Percentiles rank a stretch among this genome's conserved stretches.
phyloP scores from a whole-genome alignment of 2,888 invertebrate species.

The Drosophila nr. fundita region DNA sequence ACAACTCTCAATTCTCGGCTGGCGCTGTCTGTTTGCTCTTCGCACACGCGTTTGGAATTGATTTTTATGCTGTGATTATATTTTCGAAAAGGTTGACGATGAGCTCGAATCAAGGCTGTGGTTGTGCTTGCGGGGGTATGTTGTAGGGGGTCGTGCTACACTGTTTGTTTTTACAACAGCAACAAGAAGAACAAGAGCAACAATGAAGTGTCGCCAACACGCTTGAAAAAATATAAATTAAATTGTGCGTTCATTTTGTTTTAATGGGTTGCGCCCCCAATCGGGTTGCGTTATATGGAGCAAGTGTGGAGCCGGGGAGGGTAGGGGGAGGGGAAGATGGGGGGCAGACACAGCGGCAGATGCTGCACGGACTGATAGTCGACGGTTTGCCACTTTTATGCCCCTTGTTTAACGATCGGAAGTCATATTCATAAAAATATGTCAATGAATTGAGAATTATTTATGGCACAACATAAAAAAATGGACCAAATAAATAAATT shows the following conservation, averaged over 20 bases:
- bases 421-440: conserved; percentile 81
- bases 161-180: conserved; percentile 40
- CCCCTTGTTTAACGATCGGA: conserved; percentile 78
- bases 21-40: conserved; percentile 67
- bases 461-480: conserved; percentile 62
- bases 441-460: conserved; percentile 81
- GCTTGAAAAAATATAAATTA: conserved; percentile 80
- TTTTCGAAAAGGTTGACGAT: conserved; percentile 80
- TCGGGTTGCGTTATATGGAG: conserved; percentile 2
- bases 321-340: background rate
- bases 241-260: conserved; percentile 81
- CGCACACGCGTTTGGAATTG: conserved; percentile 77
- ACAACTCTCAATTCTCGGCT: conserved; percentile 31
- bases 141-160: conserved; percentile 44
- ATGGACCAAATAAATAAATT: conserved; percentile 63
- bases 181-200: conserved; percentile 34
- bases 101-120: conserved; percentile 53
- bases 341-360: conserved; percentile 40
- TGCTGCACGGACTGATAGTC: conserved; percentile 54
- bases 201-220: conserved; percentile 64
- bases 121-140: conserved; percentile 10
- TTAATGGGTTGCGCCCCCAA: conserved; percentile 64
- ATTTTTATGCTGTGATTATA: conserved; percentile 81
- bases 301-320: background rate
- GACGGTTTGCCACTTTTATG: conserved; percentile 55